Conservation (phyloP, 92 coral and sea anemone species). For the Porites evermanni region DNA sequence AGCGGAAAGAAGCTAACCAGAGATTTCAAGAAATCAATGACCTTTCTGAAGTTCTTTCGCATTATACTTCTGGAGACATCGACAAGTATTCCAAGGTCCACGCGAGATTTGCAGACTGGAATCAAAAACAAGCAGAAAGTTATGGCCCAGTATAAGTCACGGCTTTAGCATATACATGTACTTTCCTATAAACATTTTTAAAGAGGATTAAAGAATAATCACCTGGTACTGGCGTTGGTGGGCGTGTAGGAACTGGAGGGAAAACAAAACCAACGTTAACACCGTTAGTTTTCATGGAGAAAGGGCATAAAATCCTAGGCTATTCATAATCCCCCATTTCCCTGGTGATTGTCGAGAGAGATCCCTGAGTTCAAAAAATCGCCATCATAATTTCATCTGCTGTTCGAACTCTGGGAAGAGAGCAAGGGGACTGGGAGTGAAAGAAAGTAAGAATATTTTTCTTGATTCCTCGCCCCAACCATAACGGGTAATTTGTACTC, state of each 20-base stretch:
- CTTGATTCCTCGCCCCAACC: too few species aligned
- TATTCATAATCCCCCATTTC: too few species aligned
- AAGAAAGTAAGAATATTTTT: too few species aligned
- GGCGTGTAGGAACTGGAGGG: slow-evolving; percentile 21
- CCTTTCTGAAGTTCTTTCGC: slow-evolving; percentile 64
- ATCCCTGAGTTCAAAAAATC: too few species aligned
- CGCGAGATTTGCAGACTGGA: slow-evolving; percentile 75
- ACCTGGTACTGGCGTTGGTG: slow-evolving; percentile 48
- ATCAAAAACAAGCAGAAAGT: neutral
- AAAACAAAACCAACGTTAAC: neutral
- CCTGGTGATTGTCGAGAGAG: too few species aligned
- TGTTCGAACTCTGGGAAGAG: too few species aligned
- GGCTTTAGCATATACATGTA: neutral
- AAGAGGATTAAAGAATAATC: neutral
- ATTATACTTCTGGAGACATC: slow-evolving; percentile 79
- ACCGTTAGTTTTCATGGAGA: too few species aligned
- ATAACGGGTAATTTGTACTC: too few species aligned
- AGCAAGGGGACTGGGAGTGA: too few species aligned
- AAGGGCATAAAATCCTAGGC: too few species aligned
- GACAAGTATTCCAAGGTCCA: slow-evolving; percentile 77
- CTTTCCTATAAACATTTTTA: too few species aligned
- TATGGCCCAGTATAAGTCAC: neutral
- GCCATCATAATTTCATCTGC: too few species aligned
- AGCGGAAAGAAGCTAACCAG: slow-evolving; percentile 74
- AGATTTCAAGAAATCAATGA: slow-evolving; percentile 64